phyloP scores from a whole-genome alignment of 2,113 vertebrate genomes.

The Lepus americanus region DNA sequence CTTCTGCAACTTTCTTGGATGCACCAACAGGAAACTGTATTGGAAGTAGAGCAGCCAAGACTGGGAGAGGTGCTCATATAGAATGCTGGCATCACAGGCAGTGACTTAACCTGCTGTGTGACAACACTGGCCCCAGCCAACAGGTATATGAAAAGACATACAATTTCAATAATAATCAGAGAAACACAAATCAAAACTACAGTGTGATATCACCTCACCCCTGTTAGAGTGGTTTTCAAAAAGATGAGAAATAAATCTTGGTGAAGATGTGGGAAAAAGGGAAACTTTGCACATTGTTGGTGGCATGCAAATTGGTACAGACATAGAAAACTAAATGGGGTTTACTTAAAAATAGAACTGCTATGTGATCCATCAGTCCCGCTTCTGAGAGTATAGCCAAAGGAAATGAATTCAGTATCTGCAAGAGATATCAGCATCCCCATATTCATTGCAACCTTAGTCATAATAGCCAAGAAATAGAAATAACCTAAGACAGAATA shows the following conservation, averaged over 20 bases:
- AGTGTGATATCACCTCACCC: neutral
- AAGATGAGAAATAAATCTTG: neutral
- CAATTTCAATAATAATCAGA: neutral
- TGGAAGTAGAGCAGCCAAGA: too few species aligned
- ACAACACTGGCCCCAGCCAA: neutral
- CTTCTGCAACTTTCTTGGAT: too few species aligned
- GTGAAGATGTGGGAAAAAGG: neutral
- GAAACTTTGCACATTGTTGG: neutral
- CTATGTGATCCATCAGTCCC: neutral
- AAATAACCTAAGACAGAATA: neutral
- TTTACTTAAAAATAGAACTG: neutral
- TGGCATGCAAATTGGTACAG: neutral
- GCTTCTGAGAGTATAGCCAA: too few species aligned
- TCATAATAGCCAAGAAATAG: neutral
- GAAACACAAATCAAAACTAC: neutral
- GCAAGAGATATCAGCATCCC: neutral
- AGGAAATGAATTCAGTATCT: neutral
- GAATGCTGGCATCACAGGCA: too few species aligned
- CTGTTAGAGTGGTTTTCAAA: neutral
- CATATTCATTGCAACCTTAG: neutral
- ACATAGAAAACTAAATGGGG: neutral
- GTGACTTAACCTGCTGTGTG: too few species aligned
- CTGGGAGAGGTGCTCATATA: too few species aligned
- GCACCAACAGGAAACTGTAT: too few species aligned
- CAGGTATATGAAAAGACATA: neutral